Conservation (phyloP, 2,888 invertebrate genomes). For the Actias luna region DNA sequence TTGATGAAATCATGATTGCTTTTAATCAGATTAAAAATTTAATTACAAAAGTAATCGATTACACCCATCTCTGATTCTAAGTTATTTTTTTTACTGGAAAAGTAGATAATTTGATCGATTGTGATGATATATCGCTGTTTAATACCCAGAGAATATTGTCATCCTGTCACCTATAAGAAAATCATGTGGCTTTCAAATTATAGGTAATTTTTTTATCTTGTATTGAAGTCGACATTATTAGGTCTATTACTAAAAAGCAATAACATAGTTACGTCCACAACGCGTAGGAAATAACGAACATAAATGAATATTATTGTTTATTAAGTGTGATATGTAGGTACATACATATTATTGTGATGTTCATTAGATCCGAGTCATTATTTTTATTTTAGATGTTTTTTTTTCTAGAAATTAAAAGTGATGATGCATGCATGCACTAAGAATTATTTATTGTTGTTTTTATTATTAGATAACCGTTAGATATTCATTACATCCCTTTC, state of each 20-base stretch:
- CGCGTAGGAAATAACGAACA: background rate
- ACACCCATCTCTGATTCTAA: too few relatives aligned
- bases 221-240: background rate
- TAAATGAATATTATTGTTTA: conserved; percentile 16
- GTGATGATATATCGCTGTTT: background rate
- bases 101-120: conserved; percentile 1
- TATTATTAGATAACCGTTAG: conserved; percentile 31
- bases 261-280: background rate
- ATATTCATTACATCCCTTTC: conserved; percentile 47
- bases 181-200: background rate
- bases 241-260: conserved; percentile 3
- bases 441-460: conserved; percentile 48
- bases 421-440: conserved; percentile 30
- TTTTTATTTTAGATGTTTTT: conserved; percentile 28
- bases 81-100: too few relatives aligned
- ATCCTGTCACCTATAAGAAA: background rate
- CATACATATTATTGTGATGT: conserved; percentile 31
- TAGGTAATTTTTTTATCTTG: background rate
- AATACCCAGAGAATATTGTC: background rate
- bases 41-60: too few relatives aligned
- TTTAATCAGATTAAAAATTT: too few relatives aligned
- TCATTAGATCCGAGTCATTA: conserved; percentile 39
- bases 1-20: too few relatives aligned
- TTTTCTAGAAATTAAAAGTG: conserved; percentile 20
- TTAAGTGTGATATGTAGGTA: conserved; percentile 37